A percentile compares a stretch with the other conserved stretches of the same genome.
Evolutionary conservation across 2,888 invertebrate genomes (phyloP).

Genomic region (Chrysodeixis includens): DNA sequence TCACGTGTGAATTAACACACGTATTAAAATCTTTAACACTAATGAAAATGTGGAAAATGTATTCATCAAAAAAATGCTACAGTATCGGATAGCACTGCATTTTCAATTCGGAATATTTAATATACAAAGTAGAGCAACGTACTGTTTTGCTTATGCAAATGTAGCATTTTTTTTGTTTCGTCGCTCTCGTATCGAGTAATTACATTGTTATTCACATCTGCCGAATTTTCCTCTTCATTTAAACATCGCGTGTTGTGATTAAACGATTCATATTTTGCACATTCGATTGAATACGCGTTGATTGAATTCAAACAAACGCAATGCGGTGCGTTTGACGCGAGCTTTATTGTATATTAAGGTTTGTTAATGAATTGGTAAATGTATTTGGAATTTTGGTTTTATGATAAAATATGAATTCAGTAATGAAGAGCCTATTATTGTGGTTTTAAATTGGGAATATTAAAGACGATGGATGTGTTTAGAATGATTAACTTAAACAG

Average conservation of each 20-base stretch:
- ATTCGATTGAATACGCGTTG: neutral
- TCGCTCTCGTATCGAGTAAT: neutral
- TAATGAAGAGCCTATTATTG: too few species aligned
- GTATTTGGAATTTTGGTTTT: too few species aligned
- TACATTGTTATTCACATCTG: neutral
- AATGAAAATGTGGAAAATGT: neutral
- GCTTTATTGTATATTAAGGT: neutral
- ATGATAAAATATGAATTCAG: too few species aligned
- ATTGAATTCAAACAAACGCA: neutral
- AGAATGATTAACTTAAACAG: too few species aligned
- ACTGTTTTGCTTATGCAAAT: neutral
- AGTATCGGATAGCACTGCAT: conserved; percentile 23
- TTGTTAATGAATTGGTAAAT: too few species aligned
- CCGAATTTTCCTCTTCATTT: neutral
- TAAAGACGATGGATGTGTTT: too few species aligned
- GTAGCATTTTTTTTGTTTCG: conserved; percentile 10
- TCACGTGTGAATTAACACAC: conserved; percentile 32
- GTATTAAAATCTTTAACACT: conserved; percentile 18
- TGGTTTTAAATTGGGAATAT: too few species aligned
- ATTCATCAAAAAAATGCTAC: conserved; percentile 3
- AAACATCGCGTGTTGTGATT: neutral
- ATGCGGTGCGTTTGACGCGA: neutral
- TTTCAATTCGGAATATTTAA: conserved; percentile 24
- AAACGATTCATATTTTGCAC: neutral
- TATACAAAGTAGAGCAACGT: conserved; percentile 19